Evolutionary conservation across 2,113 vertebrate genomes (phyloP), one percentile per base, ranked within the genome.

Genomic region (Syngnathus floridae): DNA sequence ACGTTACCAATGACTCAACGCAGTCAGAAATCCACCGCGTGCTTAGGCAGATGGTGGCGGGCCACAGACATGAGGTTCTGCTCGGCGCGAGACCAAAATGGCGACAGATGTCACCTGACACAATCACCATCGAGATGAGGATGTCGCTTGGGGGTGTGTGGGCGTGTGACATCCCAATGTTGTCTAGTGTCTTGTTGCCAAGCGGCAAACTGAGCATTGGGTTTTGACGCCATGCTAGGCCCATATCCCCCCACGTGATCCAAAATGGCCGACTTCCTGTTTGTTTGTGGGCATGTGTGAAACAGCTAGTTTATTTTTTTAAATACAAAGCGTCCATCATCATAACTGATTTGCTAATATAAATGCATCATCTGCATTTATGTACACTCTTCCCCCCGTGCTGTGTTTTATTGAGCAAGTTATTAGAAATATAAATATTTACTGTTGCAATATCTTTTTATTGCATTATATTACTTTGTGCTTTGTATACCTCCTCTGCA

Each of bases 41-140:
- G 71, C 68, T 5, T 14, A 45, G 62, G 74, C 80, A 83, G 78
- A 83, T 79, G 80, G 81, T 59, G 60, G 69, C 74, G 21, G 21
- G 21, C 78, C 35, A 65, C 65, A 66, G 73, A 46, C 64, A 37
- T 43, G 38, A 67, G 57, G 62, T 74, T 71, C 67, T 69, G 65
- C 43, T 70, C 40, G 65, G 54, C 71, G 65, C 75, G 65, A 60
- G 52, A 63, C 41, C 13, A 46, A 67, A 61, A 77, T 51, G 58
- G n/a, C 17, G 81, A 73, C 69, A 76, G 75, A 79, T 64, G 75
- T 76, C 75, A 43, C 62, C 71, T 62, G 48, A 37, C 61, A 13
- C 3, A 26, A 13, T 54, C n/a, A 1, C 51, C 21, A 13, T 54
- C 21, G 5, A 11, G n/a, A 54, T 54, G 51, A 52, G n/a, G 49